phyloP scores from a whole-genome alignment of 2,888 invertebrate genomes.

The Prosapia bicincta region DNA sequence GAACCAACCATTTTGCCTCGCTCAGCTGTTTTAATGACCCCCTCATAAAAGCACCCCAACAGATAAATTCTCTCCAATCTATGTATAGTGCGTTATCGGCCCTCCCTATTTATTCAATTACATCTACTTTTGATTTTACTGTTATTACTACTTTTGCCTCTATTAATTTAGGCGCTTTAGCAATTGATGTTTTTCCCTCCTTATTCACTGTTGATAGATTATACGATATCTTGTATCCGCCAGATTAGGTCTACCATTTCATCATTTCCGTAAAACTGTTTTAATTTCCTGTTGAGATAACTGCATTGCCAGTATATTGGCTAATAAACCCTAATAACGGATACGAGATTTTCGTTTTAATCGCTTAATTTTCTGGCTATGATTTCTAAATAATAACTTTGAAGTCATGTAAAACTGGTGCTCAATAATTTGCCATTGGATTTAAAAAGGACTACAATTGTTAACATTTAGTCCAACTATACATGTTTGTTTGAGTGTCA shows the following conservation, averaged over 20 bases:
- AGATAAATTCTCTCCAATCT: neutral
- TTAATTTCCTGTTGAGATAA: neutral
- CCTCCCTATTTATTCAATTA: constrained; percentile 1
- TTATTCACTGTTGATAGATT: neutral
- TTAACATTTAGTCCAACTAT: too few species aligned
- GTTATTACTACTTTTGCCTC: neutral
- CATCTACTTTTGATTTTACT: neutral
- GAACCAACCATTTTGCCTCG: neutral
- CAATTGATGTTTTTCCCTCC: neutral
- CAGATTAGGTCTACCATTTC: neutral
- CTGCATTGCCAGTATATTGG: neutral
- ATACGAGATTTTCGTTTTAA: neutral
- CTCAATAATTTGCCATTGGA: too few species aligned
- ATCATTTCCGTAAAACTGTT: neutral
- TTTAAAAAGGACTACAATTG: too few species aligned
- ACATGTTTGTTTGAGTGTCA: too few species aligned
- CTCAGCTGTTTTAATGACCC: neutral
- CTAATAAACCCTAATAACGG: neutral
- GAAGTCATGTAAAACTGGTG: too few species aligned
- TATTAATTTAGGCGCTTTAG: neutral
- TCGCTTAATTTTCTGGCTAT: too few species aligned
- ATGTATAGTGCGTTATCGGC: neutral
- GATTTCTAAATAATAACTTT: too few species aligned
- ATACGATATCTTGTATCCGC: neutral
- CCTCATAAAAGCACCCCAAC: neutral